Percentiles rank a stretch among this genome's conserved stretches.
Evolutionary conservation across 1,140 invertebrate genomes (phyloP).

Genomic region (Meloidogyne hapla): DNA sequence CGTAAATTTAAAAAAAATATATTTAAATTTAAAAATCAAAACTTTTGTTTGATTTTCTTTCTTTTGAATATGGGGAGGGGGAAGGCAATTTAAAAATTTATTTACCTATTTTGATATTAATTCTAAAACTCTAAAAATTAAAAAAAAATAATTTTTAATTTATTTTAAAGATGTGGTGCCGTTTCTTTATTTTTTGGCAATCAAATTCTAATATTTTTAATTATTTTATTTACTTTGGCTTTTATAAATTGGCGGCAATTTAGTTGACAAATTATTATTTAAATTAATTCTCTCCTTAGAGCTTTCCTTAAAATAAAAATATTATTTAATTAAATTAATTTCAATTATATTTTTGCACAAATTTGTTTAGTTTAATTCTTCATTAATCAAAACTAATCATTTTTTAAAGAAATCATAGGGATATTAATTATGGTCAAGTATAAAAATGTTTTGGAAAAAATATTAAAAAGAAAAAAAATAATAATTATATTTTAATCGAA

Average conservation of each 20-base stretch:
- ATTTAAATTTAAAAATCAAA: not conserved
- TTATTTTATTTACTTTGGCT: slow-evolving; percentile 14
- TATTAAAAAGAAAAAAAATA: too few species aligned
- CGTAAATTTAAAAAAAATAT: slow-evolving; percentile 38
- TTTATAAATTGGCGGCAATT: not conserved
- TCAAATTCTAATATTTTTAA: not conserved
- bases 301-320: not conserved
- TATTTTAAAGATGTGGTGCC: slow-evolving; percentile 4
- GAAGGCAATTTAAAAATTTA: not conserved
- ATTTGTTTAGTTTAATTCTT: too few species aligned
- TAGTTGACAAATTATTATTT: not conserved
- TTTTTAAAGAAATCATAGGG: too few species aligned
- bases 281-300: not conserved
- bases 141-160: not conserved
- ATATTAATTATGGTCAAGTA: too few species aligned
- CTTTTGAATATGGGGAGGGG: not conserved
- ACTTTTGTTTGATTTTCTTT: not conserved
- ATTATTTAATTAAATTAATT: too few species aligned
- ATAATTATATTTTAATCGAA: too few species aligned
- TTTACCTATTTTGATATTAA: not conserved
- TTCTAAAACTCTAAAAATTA: too few species aligned
- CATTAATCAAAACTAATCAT: too few species aligned
- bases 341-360: too few species aligned
- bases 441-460: too few species aligned
- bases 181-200: slow-evolving; percentile 5